Evolutionary conservation across 1,140 invertebrate species (phyloP), one percentile per base, ranked within the genome.

Genomic region (Nasonia vitripennis): DNA sequence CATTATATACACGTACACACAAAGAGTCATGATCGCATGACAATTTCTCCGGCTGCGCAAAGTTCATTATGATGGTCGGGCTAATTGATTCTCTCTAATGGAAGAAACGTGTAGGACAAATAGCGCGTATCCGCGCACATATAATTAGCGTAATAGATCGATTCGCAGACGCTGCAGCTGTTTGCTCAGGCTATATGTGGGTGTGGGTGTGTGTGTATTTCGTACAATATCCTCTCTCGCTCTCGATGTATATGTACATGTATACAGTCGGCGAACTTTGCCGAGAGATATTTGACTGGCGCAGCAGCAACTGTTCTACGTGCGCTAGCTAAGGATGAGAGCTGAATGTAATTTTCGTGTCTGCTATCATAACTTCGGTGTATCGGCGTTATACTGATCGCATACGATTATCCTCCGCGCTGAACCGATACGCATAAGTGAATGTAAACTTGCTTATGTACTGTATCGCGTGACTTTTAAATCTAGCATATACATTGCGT

Each of bases 21-120:
- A 45, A 1, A 45, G 41, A 45, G 9, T 45, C 41, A 10, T 10
- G 9, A 10, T 45, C 9, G 41, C 41, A 27, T 0, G 41, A 1
- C 1, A 10, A 45, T 41, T 41, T 41, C 41, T 41, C 41, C 37
- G 37, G 27, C 27, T 27, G 27, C 27, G 3, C 1, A 62, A 27
- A 20, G 41, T 81, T 17, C 31, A 67, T 10, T 34, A 81, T 41
- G 6, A 27, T 34, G 37, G 31, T 37, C 34, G 9, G 41, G 62
- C 79, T 81, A 81, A 81, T 81, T 81, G 79, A 81, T 81, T n/a
- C n/a, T 81, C 68, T 71, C 79, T 81, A 71, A 81, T 81, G 67
- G 79, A 70, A 81, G 67, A 81, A 81, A 81, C 68, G 20, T 81
- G 79, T 81, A 81, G 71, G 79, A 81, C 67, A 81, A 48, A 71